Evolutionary conservation across 37 sponge, comb jelly and placozoan genomes (phyloP), one percentile per base, ranked within the genome.

Genomic region (Diacarnus erythraeanus): DNA sequence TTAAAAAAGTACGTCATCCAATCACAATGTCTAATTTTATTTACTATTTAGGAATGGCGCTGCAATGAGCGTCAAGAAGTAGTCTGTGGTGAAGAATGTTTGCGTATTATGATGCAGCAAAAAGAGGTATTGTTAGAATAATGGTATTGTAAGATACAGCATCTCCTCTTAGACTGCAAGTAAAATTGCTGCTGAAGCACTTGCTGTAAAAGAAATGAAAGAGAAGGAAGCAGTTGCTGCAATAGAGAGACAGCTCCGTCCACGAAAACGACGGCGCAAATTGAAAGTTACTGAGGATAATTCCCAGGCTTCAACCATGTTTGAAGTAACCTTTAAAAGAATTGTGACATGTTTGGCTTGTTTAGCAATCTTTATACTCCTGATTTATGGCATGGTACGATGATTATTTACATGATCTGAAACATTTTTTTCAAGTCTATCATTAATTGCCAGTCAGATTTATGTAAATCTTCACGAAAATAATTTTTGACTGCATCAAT

Each of bases 401-500:
- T 47, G 10, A 47, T 47, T 17, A 10, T 59, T 84, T 64, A 88
- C 38, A 82, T 41, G 42, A 98, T 91, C 20, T 85, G 81, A 78
- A 98, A 96, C 30, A 60, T 51, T 60, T 91, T 95, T 88, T 98
- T 98, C 33, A 98, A 88, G 25, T 98, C 96, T 25, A 94, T 78
- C 58, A 98, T 89, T 29, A 98, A 80, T 57, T 94, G 92, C 99
- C 99, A 98, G 85, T 98, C 97, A 38, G 47, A 67, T 57, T 88
- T 93, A 42, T 88, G 80, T 54, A 98, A 75, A 57, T 98, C 96
- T 69, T 96, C 96, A 47, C 96, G 65, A 72, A 98, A 98, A 40
- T 91, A 98, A n/a, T 96, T 90, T 83, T 98, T 98, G 42, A 95
- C 83, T 21, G 92, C 90, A 87, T 98, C 96, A 47, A 98, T 98